Evolutionary conservation across 2,888 invertebrate genomes (phyloP), one percentile per base, ranked within the genome.

Genomic region (Calephelis perditalis): DNA sequence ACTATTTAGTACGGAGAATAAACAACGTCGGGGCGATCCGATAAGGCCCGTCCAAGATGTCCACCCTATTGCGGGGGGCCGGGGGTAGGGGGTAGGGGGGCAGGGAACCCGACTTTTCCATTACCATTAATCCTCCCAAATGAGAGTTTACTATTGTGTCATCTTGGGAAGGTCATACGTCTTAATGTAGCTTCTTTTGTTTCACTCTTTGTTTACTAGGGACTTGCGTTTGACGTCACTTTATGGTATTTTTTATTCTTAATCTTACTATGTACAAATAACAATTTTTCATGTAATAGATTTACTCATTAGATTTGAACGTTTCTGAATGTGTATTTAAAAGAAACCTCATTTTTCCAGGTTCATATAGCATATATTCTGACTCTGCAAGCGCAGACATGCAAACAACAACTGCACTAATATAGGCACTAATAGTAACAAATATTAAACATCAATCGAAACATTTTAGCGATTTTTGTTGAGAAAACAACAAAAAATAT

Each of bases 81-180:
- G 60, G 61, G 46, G 58, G 64, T 45, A 58, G 64, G 63, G n/a
- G 47, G 40, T 40, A 62, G 56, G 59, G 54, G 66, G 64, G 64
- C 62, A 61, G 61, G 62, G 63, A 72, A 79, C 78, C 74, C 75
- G 78, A 78, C 77, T 78, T 78, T 78, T 79, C 79, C 79, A 79
- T 79, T 79, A 79, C 72, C 79, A 78, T 78, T 79, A 79, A 79
- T 79, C 77, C 77, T 72, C 65, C 70, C 70, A 72, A 75, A 76
- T 72, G 75, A 76, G 75, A 73, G 66, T 75, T 75, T 75, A 76
- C 75, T 71, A 68, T 69, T 70, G 74, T 74, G 73, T 75, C 75
- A 73, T 76, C 75, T 73, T 72, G 71, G 69, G 70, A 70, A 71
- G 75, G 71, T 72, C 71, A 71, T 77, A 73, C 71, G 73, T 77